A percentile compares a stretch with the other conserved stretches of the same genome.
phyloP scores from a whole-genome alignment of 2,113 vertebrate species.

The Gavia stellata region DNA sequence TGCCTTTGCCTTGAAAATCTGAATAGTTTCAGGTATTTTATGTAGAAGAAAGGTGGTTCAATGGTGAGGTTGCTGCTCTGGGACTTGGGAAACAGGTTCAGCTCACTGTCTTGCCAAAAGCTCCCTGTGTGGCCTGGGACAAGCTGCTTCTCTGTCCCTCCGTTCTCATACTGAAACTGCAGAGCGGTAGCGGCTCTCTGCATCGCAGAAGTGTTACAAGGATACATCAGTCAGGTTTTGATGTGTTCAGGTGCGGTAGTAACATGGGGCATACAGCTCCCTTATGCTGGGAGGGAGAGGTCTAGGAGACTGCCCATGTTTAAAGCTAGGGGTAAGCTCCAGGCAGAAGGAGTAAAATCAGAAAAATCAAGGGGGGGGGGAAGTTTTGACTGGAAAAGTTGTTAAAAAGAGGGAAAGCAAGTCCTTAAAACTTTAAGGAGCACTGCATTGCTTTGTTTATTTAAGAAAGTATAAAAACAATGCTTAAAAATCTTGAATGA shows the following conservation, averaged over 20 bases:
- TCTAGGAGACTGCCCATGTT: neutral
- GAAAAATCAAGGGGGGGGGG: fast-evolving
- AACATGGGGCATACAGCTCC: neutral
- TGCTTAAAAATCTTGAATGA: neutral
- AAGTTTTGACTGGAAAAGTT: neutral
- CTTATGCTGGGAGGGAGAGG: neutral
- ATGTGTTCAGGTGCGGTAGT: neutral
- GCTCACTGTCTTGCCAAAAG: constrained; percentile 35
- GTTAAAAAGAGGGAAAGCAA: neutral
- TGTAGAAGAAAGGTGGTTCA: constrained; percentile 50
- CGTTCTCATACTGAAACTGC: neutral
- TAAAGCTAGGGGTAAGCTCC: neutral
- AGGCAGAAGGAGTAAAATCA: neutral
- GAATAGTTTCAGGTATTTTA: constrained; percentile 58
- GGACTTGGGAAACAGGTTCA: constrained; percentile 55
- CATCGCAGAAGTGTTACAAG: neutral
- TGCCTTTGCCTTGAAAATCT: constrained; percentile 55
- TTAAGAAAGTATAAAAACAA: neutral
- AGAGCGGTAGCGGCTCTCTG: neutral
- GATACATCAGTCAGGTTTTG: neutral
- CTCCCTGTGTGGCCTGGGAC: constrained; percentile 58
- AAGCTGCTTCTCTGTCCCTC: constrained; percentile 22
- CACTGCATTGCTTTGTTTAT: neutral
- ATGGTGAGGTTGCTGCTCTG: neutral
- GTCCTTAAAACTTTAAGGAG: neutral